Evolutionary conservation across 2,888 invertebrate species (phyloP).

Genomic region (Monoplex corrugatus): DNA sequence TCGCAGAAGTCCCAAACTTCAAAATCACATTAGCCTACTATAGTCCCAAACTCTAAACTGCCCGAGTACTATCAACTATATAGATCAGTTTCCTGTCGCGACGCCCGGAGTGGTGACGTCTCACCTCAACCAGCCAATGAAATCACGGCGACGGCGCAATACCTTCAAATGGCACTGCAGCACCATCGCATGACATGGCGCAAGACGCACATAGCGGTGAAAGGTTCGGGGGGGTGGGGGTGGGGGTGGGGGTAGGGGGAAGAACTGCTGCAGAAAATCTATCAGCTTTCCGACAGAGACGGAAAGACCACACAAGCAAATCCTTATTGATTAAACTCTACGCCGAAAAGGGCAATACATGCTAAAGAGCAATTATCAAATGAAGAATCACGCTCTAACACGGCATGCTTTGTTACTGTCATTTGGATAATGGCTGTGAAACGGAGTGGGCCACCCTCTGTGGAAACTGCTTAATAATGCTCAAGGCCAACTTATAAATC

Average conservation of each 20-base stretch:
- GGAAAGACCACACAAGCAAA: slow-evolving; percentile 2
- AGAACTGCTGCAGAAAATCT: neutral
- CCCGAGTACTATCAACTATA: too few species aligned
- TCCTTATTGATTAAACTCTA: neutral
- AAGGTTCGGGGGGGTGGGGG: too few species aligned
- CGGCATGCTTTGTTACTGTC: too few species aligned
- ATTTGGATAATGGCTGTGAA: neutral
- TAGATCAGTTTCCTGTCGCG: neutral
- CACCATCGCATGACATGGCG: neutral
- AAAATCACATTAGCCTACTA: too few species aligned
- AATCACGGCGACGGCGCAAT: neutral
- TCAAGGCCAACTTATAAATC: neutral
- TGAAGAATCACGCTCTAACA: neutral
- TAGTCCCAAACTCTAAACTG: too few species aligned
- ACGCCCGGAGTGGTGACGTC: neutral
- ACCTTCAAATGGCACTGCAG: neutral
- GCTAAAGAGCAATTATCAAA: neutral
- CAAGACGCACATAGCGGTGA: neutral
- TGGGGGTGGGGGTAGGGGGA: neutral
- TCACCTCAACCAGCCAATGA: neutral
- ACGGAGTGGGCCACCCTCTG: too few species aligned
- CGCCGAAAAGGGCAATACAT: neutral
- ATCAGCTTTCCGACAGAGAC: slow-evolving; percentile 20
- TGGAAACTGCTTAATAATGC: neutral
- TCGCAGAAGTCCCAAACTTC: too few species aligned